Evolutionary conservation across 2,113 vertebrate genomes (phyloP).

Genomic region (Gavialis gangeticus): DNA sequence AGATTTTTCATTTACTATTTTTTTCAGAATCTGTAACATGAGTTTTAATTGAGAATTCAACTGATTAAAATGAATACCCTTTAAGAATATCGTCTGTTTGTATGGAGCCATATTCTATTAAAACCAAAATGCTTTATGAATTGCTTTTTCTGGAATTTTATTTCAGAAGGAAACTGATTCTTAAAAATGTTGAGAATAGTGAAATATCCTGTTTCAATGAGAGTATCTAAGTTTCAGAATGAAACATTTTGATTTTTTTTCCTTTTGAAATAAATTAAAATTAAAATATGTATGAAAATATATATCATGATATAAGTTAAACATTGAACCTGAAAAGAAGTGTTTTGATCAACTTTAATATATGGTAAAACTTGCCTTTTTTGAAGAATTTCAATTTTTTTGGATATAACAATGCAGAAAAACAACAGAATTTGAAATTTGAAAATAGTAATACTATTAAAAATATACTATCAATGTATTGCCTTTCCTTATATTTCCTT

Average conservation of each 20-base stretch:
- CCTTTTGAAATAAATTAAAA: not conserved
- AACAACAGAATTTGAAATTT: not conserved
- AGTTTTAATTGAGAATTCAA: too few species aligned
- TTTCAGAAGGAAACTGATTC: not conserved
- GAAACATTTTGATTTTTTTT: not conserved
- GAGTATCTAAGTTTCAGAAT: not conserved
- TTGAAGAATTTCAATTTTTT: not conserved
- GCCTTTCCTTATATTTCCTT: not conserved
- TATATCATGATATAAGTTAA: not conserved
- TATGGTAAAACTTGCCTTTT: not conserved
- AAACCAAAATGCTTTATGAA: not conserved
- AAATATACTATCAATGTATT: not conserved
- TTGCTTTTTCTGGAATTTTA: not conserved
- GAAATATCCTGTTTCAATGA: not conserved
- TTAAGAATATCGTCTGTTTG: not conserved
- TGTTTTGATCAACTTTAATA: not conserved
- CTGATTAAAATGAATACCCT: too few species aligned
- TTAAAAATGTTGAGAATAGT: not conserved
- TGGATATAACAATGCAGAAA: not conserved
- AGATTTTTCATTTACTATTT: too few species aligned
- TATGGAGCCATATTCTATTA: not conserved
- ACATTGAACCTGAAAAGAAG: not conserved
- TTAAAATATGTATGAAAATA: too few species aligned
- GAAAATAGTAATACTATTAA: not conserved
- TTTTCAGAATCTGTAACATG: too few species aligned